These are phyloP conservation scores for Thamnophis sirtalis DNA, from an alignment of 2,113 vertebrate species.

Conservation along the genomic window DNA sequence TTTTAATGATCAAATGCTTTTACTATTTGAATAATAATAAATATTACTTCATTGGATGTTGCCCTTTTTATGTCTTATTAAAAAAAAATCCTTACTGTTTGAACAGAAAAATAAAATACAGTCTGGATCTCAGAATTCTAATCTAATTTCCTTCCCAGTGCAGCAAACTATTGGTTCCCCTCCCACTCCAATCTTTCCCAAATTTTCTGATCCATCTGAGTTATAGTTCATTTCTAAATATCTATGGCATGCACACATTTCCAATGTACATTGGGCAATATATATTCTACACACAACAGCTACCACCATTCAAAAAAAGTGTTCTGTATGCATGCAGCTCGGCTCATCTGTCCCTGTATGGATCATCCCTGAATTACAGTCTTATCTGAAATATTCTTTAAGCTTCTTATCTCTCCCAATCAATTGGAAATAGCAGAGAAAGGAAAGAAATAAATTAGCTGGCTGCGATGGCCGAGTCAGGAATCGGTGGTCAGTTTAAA, in stretches of 20 bases:
- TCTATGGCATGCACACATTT: not conserved
- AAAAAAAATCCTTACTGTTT: not conserved
- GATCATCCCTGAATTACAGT: not conserved
- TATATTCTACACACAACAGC: not conserved
- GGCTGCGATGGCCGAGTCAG: not conserved
- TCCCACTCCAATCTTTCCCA: not conserved
- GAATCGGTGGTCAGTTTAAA: not conserved
- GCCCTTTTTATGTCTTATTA: not conserved
- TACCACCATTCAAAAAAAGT: not conserved
- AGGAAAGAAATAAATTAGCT: conserved; percentile 27
- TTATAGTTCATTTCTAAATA: not conserved
- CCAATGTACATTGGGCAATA: not conserved
- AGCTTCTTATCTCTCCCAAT: conserved; percentile 36
- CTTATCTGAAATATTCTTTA: conserved; percentile 45
- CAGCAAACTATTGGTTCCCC: not conserved
- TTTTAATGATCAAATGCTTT: not conserved
- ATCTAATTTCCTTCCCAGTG: not conserved
- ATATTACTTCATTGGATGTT: not conserved
- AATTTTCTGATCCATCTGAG: not conserved
- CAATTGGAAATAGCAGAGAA: conserved; percentile 40
- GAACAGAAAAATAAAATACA: not conserved
- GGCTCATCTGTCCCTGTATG: not conserved
- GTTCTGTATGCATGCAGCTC: not conserved
- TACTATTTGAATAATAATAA: not conserved
- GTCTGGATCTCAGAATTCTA: not conserved